These are phyloP conservation scores for Pongo abelii DNA, from an alignment of 2,113 vertebrate genomes.

Conservation along the genomic window DNA sequence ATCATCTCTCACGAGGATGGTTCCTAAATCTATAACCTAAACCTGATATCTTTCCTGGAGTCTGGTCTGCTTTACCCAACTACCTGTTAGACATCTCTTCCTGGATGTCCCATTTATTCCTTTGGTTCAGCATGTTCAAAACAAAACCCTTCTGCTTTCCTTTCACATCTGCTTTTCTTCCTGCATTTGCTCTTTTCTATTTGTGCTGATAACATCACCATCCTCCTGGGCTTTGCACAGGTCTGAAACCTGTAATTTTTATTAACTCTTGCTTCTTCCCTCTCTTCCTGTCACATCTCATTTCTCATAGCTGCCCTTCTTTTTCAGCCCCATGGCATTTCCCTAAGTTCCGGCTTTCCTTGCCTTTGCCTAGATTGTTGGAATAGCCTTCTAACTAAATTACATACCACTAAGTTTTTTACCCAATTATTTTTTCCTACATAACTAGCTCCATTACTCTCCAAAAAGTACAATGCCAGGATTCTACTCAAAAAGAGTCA, in stretches of 20 bases:
- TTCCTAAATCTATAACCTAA: background rate
- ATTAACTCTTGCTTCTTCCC: background rate
- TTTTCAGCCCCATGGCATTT: background rate
- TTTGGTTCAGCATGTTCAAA: background rate
- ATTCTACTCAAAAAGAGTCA: background rate
- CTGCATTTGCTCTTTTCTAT: background rate
- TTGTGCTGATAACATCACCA: too few species aligned
- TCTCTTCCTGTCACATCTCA: background rate
- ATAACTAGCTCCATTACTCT: constrained; percentile 13
- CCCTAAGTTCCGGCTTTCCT: background rate
- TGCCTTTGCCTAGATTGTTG: background rate
- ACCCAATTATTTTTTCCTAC: background rate
- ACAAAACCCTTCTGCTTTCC: background rate
- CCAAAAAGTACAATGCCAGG: background rate
- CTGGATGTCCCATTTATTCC: background rate
- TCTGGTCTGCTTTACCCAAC: background rate
- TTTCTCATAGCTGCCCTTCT: background rate
- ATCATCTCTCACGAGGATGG: background rate
- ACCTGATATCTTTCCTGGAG: background rate
- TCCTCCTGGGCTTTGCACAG: background rate
- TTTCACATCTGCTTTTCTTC: background rate
- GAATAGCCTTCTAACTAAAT: background rate
- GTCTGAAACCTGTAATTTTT: background rate
- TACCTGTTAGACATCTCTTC: background rate
- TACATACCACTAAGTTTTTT: background rate